A percentile compares a stretch with the other conserved stretches of the same genome.
Conservation (phyloP, 2,888 invertebrate species). For the Gonocerus acuteangulatus region DNA sequence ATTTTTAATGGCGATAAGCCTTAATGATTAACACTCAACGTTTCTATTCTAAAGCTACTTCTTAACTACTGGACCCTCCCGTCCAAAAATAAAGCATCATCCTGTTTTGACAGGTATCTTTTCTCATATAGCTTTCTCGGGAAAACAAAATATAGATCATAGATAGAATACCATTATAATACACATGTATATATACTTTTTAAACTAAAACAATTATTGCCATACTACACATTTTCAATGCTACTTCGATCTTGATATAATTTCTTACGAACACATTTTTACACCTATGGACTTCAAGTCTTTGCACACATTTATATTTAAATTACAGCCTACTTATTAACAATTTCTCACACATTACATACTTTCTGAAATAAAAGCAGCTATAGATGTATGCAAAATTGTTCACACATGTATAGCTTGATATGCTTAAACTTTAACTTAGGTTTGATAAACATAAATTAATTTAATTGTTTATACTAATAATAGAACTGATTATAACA, state of each 20-base stretch:
- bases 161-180: conserved; percentile 8
- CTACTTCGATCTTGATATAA: conserved; percentile 5
- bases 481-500: too few species aligned
- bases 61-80: conserved; percentile 15
- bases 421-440: too few species aligned
- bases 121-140: conserved; percentile 4
- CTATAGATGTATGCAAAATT: too few species aligned
- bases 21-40: too few species aligned
- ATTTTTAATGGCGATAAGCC: too few species aligned
- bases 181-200: conserved; percentile 4
- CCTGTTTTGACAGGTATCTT: conserved; percentile 1
- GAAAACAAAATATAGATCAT: conserved; percentile 9
- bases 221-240: conserved; percentile 13
- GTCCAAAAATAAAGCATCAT: conserved; percentile 13
- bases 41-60: not conserved
- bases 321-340: not conserved
- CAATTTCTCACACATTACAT: too few species aligned
- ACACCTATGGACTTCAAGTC: not conserved
- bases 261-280: conserved; percentile 1
- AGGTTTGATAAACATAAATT: too few species aligned
- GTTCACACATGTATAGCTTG: too few species aligned
- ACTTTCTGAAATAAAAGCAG: too few species aligned
- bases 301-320: not conserved
- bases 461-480: too few species aligned
- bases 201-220: conserved; percentile 18